Base-by-base conservation (phyloP, 1,140 invertebrate species). In the Helicorthomorpha holstii region DNA sequence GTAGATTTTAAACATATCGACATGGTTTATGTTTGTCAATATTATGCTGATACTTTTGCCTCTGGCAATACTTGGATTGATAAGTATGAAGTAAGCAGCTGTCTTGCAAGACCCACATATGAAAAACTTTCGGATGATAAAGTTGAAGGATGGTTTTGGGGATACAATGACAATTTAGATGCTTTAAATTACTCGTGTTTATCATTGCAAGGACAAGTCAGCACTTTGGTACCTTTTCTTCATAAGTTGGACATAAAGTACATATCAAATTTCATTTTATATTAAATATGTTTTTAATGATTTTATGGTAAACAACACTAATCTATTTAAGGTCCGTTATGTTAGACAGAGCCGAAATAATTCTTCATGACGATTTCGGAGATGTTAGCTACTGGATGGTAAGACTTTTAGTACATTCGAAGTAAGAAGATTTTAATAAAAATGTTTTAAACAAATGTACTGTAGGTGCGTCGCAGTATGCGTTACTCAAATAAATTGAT, bases 331-430 rank as follows among this genome's bases (percentile, higher is more conserved):
- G 27, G 21, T 12, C 47, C 2, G 43, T 42, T 7, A 80, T 91
- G 69, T 74, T 97, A 58, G 79, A 86, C 57, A 78, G 85, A 64
- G 88, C 86, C 46, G 92, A 96, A 70, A 82, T 87, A 29, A 75
- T 88, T 12, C 69, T 96, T 21, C 91, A 97, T 66, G 80, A 91
- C 63, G 66, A 68, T 29, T 97, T 86, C 71, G 91, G 92, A 3
- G 79, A 82, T 54, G 63, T 66, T 49, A 67, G 76, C 34, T 96
- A 87, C 67, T 97, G 93, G 92, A 67, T 70, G 55, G 85, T 82
- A 23, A 72, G 29, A 34, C 16, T 12, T 16, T 45, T 45, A 27
- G 24, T 7, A 45, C 22, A 43, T 27, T 51, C 38, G 27, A 46
- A 50, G 2, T 34, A n/a, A n/a, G n/a, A n/a, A n/a, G n/a, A n/a